Percentiles rank a stretch among this genome's conserved stretches.
phyloP scores from a whole-genome alignment of 1,140 invertebrate species.

The Drosophila grimshawi region DNA sequence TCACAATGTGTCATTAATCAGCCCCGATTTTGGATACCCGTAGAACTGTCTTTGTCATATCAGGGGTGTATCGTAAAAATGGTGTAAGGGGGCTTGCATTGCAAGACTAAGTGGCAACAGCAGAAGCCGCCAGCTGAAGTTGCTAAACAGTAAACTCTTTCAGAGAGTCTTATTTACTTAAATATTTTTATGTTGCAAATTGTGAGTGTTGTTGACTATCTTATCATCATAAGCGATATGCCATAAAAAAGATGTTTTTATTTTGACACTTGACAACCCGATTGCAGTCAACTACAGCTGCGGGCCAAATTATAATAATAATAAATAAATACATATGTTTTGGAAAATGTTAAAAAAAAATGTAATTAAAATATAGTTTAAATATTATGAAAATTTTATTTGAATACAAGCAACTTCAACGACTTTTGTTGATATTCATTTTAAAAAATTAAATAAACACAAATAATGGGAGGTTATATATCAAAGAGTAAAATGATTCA shows the following conservation, averaged over 20 bases:
- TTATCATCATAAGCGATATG: slow-evolving; percentile 51
- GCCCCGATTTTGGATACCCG: too few species aligned
- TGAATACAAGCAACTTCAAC: too few species aligned
- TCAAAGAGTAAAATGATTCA: too few species aligned
- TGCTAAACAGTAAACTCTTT: slow-evolving; percentile 43
- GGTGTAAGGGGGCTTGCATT: not conserved
- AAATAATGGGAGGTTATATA: too few species aligned
- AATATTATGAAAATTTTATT: too few species aligned
- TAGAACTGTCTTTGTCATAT: not conserved
- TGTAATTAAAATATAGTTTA: too few species aligned
- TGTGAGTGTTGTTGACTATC: slow-evolving; percentile 38
- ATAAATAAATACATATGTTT: too few species aligned
- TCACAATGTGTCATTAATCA: not conserved
- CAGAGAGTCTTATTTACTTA: slow-evolving; percentile 8
- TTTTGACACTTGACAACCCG: slow-evolving; percentile 43
- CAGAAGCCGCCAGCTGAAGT: slow-evolving; percentile 20
- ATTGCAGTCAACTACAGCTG: not conserved
- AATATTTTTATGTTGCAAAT: slow-evolving; percentile 68
- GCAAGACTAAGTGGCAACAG: slow-evolving; percentile 50
- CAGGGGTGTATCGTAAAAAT: slow-evolving; percentile 5
- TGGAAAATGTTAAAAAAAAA: too few species aligned
- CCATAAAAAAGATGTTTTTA: slow-evolving; percentile 67
- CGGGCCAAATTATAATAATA: too few species aligned
- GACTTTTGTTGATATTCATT: too few species aligned
- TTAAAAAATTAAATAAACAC: too few species aligned